Conservation (phyloP, 92 coral and sea anemone species). For the Nematostella vectensis region DNA sequence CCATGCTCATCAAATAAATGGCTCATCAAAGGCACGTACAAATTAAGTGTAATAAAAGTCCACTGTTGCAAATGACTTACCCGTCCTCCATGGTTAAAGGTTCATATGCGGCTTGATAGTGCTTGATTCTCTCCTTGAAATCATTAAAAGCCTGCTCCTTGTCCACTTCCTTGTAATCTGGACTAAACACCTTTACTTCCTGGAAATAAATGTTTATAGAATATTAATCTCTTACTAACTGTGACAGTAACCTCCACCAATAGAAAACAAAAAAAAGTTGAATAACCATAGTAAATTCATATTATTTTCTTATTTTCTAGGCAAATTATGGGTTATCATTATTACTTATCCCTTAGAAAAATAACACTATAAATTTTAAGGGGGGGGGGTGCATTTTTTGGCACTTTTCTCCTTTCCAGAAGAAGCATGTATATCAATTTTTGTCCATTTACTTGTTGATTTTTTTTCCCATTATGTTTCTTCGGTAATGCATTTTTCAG, state of each 20-base stretch:
- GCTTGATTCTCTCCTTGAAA: constrained; percentile 84
- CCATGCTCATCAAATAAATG: no score
- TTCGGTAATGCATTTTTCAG: no score
- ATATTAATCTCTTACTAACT: not conserved
- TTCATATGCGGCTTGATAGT: constrained; percentile 85
- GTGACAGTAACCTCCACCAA: not conserved
- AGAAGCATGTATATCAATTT: no score
- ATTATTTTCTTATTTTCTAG: not conserved
- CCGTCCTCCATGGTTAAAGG: constrained; percentile 66
- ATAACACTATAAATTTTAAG: no score
- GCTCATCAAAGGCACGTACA: no score
- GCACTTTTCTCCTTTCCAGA: no score
- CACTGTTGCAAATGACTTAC: not conserved
- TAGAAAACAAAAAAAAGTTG: not conserved
- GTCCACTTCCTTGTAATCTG: constrained; percentile 84
- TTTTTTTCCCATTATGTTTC: no score
- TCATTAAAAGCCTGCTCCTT: constrained; percentile 79
- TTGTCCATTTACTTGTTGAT: no score
- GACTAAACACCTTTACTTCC: constrained; percentile 93
- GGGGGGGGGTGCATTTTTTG: no score
- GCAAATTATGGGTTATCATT: no score
- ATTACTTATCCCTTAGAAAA: no score
- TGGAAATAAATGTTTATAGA: constrained; percentile 6
- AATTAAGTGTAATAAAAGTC: no score
- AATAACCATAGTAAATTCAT: not conserved